A percentile compares a stretch with the other conserved stretches of the same genome.
phyloP scores from a whole-genome alignment of 2,797 vertebrate species.

The Cyclopterus lumpus region DNA sequence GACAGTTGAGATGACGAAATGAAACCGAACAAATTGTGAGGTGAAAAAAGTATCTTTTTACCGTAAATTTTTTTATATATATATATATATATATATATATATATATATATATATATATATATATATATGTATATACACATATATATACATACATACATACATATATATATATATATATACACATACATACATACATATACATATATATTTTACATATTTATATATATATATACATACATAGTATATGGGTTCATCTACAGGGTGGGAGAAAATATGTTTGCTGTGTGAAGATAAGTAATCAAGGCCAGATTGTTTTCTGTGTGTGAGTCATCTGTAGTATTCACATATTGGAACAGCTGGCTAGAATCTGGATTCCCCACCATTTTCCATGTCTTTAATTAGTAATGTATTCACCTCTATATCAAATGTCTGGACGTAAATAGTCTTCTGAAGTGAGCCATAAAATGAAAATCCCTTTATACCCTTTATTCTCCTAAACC shows the following conservation, averaged over 20 bases:
- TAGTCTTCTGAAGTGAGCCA: constrained; percentile 60
- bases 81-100: neutral
- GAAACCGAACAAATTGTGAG: constrained; percentile 24
- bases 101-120: neutral
- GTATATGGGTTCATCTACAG: constrained; percentile 23
- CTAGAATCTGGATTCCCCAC: constrained; percentile 11
- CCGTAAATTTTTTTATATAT: neutral
- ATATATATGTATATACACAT: too few relatives aligned
- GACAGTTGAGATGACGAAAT: constrained; percentile 1
- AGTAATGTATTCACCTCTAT: constrained; percentile 45
- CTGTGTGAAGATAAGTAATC: constrained; percentile 39
- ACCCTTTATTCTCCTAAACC: constrained; percentile 47
- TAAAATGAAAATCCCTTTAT: constrained; percentile 65
- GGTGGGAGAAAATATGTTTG: constrained; percentile 16
- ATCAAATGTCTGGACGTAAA: constrained; percentile 52
- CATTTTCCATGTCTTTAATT: constrained; percentile 44
- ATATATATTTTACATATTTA: neutral
- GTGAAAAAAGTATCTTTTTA: constrained; percentile 12
- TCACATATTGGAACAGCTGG: constrained; percentile 4
- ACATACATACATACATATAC: too few relatives aligned
- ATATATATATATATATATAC: neutral
- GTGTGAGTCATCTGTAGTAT: constrained; percentile 7
- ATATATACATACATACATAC: neutral
- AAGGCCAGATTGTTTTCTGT: neutral
- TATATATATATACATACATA: too few relatives aligned